Evolutionary conservation across 2,888 invertebrate species (phyloP).

Genomic region (Girardia tigrina): DNA sequence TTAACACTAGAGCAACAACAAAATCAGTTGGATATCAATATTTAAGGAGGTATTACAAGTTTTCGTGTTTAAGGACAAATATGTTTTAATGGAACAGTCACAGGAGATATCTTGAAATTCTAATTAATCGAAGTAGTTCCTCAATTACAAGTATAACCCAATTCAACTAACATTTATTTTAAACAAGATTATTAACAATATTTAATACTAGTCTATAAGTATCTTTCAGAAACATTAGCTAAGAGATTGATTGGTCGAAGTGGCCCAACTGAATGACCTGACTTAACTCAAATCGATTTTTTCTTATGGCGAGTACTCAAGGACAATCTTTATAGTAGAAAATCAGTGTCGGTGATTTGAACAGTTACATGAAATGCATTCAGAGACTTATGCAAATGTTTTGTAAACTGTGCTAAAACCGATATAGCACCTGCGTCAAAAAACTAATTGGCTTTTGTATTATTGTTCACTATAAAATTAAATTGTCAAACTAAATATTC

Average conservation of each 20-base stretch:
- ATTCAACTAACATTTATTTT: not conserved
- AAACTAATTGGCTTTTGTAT: not conserved
- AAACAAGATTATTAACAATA: not conserved
- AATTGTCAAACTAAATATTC: not conserved
- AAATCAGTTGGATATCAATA: not conserved
- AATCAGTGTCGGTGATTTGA: not conserved
- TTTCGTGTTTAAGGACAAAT: not conserved
- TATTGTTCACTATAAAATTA: not conserved
- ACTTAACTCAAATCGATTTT: too few species aligned
- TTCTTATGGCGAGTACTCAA: too few species aligned
- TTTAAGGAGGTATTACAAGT: not conserved
- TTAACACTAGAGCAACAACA: not conserved
- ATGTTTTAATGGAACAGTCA: not conserved
- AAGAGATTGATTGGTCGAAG: not conserved
- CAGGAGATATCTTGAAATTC: not conserved
- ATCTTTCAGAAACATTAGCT: not conserved
- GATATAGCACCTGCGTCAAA: too few species aligned
- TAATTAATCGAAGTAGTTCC: not conserved
- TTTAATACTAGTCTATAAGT: not conserved
- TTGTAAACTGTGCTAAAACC: not conserved
- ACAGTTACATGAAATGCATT: not conserved
- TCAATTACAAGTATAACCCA: not conserved
- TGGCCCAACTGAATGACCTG: too few species aligned
- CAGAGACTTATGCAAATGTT: not conserved
- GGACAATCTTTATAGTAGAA: not conserved